Evolutionary conservation across 92 coral and sea anemone species (phyloP), one percentile per base, ranked within the genome.

Genomic region (Nematostella vectensis): DNA sequence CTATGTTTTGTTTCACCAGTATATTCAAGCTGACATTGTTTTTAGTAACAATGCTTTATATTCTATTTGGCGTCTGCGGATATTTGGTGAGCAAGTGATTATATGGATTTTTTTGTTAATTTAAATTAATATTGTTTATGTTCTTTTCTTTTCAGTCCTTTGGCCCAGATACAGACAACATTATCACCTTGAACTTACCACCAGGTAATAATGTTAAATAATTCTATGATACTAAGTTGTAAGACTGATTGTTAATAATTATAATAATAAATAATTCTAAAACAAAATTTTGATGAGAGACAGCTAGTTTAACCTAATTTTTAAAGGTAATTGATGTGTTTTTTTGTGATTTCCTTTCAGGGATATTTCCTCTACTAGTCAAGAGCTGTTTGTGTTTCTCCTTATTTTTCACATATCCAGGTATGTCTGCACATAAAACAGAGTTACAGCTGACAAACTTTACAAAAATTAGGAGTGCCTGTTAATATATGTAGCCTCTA

Each of bases 61-160:
- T 87, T 29, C 68, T 77, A 3, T 93, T 93, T 75, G 99, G 99
- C n/a, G 79, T 79, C 26, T 93, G 99, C 68, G 99, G 99, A 55
- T 93, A 93, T 66, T 58, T 93, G 79, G 98, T 91, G 65, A 71
- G 98, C 40, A n/a, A n/a, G n/a, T n/a, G n/a, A n/a, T n/a, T n/a
- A n/a, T n/a, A n/a, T n/a, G n/a, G n/a, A n/a, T n/a, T n/a, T n/a
- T n/a, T n/a, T n/a, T n/a, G n/a, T n/a, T n/a, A n/a, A n/a, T n/a
- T n/a, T n/a, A n/a, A 10, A 63, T 13, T 1, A 6, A 12, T 21
- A 2, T 12, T 6, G 12, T 29, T 43, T 27, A 25, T 43, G 25
- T 10, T 10, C 39, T 21, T 44, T 18, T 31, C 2, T 63, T 88
- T 83, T 29, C 68, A 91, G 99, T 87, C 99, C 23, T 93, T 78